Base-by-base conservation (phyloP, 2,888 invertebrate genomes). In the Cistogaster globosa region DNA sequence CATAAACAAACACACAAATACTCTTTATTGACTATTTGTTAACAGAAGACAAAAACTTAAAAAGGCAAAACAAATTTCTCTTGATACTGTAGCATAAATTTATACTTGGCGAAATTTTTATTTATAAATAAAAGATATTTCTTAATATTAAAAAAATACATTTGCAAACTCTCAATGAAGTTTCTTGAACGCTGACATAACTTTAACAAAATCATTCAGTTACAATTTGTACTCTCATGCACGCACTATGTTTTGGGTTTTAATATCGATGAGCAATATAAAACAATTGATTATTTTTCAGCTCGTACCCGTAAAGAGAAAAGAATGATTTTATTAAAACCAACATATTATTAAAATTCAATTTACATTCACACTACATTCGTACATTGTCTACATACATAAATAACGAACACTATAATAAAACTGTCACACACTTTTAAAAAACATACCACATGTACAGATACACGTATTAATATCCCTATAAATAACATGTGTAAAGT, bases 261-360 rank as follows among this genome's bases (percentile, higher is more conserved):
- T 72, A 16, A 42, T 72, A 72, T 80, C 63, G 72, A 53, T 74
- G 72, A 80, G 42, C 6, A 71, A 18, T 20, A 79, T 57, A 72
- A 77, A 72, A 74, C 80, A 80, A 80, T 68, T 80, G 80, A 67
- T 80, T 60, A 80, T 74, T 60, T 67, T 18, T 57, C 63, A 18
- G 38, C 48, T 79, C 14, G n/a, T 71, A 48, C 26, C 9, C 58
- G 57, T 45, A 20, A 68, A 18, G 51, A 36, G 60, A 12, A 55
- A 45, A 32, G 51, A 62, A 42, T 20, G 67, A 45, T 81, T 81
- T 68, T 75, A 51, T 68, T 75, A 62, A 38, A 69, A 69, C 68
- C 62, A 67, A 60, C 60, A 63, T 75, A 62, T 75, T 81, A 81
- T 81, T 75, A 81, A 81, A 81, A 63, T 81, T 81, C 81, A 81